Base-by-base conservation (phyloP, 2,888 invertebrate species). In the Osmoderma eremita region DNA sequence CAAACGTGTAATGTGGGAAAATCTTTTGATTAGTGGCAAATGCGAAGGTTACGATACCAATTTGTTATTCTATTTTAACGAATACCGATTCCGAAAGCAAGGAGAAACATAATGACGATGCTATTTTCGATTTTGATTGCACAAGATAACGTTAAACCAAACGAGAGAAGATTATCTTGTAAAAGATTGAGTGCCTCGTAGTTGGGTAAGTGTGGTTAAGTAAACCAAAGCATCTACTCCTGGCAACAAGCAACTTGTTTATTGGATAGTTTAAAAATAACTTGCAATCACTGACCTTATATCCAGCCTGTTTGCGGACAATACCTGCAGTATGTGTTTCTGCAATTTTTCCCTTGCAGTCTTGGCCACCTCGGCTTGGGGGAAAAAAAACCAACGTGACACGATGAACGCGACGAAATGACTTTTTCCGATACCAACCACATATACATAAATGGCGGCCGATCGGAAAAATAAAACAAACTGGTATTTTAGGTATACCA, bases 241-340 rank as follows among this genome's bases (percentile, higher is more conserved):
- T 63, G 53, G 63, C 51, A 63, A 63, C 63, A 63, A 17, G 24
- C 50, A 20, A 53, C 39, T 63, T 63, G 63, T 63, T 63, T 63
- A 63, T 63, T 50, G 49, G 63, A 15, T 63, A 63, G 53, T 63
- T 63, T 51, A 42, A 63, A 63, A 63, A 63, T 63, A 63, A 63
- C 63, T 63, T 63, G 50, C 50, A 63, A 63, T 63, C 63, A 63
- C 63, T 63, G 63, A 63, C 63, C 63, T 63, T 63, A 63, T 51
- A 63, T 63, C 18, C 30, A 42, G 53, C 24, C 51, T 53, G 53
- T 41, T 63, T 50, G 49, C 63, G 42, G 24, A 30, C 58, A 61
- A 61, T 61, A 30, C 58, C 45, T 48, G 45, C 30, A 45, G 42
- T 58, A 58, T 24, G 15, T 53, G 36, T 56, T 41, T 56, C 45